Percentiles rank a stretch among this genome's conserved stretches.
These are phyloP conservation scores for Lagorchestes hirsutus DNA, from an alignment of 2,797 vertebrate species.

Conservation along the genomic window DNA sequence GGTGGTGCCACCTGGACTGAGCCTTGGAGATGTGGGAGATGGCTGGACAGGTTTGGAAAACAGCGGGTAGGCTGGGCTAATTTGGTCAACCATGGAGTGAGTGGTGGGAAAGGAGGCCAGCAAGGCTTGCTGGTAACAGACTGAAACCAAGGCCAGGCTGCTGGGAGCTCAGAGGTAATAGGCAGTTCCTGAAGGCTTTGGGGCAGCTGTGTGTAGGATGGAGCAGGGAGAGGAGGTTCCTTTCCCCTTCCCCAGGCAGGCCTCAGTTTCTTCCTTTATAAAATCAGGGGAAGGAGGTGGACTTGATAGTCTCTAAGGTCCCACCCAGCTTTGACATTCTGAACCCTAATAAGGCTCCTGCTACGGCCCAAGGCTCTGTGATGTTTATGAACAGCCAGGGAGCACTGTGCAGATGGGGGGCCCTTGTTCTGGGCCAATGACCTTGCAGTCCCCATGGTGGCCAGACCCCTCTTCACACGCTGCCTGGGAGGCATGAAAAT, in stretches of 20 bases:
- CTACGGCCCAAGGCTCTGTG: not conserved
- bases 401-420: not conserved
- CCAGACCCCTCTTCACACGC: not conserved
- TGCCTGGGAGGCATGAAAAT: not conserved
- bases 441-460: not conserved
- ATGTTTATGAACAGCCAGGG: not conserved
- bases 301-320: not conserved
- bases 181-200: not conserved
- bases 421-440: not conserved
- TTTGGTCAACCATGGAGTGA: not conserved
- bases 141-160: not conserved
- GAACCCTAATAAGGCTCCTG: not conserved
- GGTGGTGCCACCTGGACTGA: not conserved
- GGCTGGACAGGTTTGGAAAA: not conserved
- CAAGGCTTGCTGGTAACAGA: not conserved
- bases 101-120: not conserved
- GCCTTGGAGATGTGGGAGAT: not conserved
- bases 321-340: not conserved
- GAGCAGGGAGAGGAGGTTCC: not conserved
- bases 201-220: too few species aligned
- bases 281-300: not conserved
- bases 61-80: not conserved
- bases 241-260: not conserved
- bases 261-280: not conserved
- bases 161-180: not conserved